phyloP scores from a whole-genome alignment of 1,140 invertebrate species.

The Drosophila sturtevanti region DNA sequence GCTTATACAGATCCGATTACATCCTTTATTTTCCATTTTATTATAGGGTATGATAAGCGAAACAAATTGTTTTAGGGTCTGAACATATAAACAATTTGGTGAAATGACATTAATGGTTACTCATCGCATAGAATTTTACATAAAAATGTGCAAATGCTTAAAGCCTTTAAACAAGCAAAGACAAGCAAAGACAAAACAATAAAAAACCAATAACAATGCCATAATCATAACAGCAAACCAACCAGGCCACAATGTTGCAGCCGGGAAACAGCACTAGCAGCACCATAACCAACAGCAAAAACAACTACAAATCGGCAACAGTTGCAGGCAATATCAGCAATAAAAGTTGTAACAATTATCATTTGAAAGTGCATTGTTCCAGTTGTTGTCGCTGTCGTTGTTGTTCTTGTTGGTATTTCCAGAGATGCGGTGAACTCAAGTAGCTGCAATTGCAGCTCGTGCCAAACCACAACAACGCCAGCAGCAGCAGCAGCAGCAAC shows the following conservation, averaged over 20 bases:
- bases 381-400: constrained; percentile 62
- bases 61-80: constrained; percentile 37
- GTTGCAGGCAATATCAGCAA: constrained; percentile 71
- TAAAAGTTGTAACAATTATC: constrained; percentile 81
- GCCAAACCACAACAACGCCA: constrained; percentile 33
- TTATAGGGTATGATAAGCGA: constrained; percentile 22
- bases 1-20: neutral
- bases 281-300: constrained; percentile 6
- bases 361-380: constrained; percentile 80
- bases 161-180: constrained; percentile 37
- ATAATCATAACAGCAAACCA: constrained; percentile 76
- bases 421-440: constrained; percentile 9
- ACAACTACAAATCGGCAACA: constrained; percentile 47
- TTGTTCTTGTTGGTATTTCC: constrained; percentile 35
- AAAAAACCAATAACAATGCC: constrained; percentile 79
- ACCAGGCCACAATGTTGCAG: constrained; percentile 56
- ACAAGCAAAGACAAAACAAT: constrained; percentile 64
- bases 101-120: constrained; percentile 41
- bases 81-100: constrained; percentile 56
- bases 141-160: constrained; percentile 12
- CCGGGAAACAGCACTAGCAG: constrained; percentile 31
- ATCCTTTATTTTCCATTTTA: neutral
- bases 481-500: constrained; percentile 30
- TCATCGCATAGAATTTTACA: constrained; percentile 23
- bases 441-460: constrained; percentile 38